phyloP scores from a whole-genome alignment of 2,888 invertebrate genomes.

The Cataglyphis altisquamis region DNA sequence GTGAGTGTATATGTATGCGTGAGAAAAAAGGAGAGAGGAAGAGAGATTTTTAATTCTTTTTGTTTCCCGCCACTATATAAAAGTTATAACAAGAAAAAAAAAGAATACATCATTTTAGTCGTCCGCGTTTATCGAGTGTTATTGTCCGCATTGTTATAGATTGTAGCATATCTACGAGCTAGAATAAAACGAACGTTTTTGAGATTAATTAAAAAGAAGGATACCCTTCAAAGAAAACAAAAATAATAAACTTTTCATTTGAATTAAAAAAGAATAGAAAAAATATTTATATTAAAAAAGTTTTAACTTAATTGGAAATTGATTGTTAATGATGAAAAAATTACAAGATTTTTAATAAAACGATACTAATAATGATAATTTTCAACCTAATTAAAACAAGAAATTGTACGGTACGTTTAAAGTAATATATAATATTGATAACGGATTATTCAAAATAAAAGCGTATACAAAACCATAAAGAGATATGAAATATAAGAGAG shows the following conservation, averaged over 20 bases:
- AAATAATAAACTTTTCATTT: neutral
- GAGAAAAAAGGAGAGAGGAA: neutral
- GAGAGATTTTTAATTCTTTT: neutral
- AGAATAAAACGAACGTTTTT: slow-evolving; percentile 8
- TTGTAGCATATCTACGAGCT: slow-evolving; percentile 7
- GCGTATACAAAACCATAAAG: neutral
- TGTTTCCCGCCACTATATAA: neutral
- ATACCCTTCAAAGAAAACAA: neutral
- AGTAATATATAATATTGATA: neutral
- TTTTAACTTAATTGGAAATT: neutral
- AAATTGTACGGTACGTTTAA: neutral
- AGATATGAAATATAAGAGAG: neutral
- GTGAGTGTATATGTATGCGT: neutral
- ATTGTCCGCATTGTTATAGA: slow-evolving; percentile 12
- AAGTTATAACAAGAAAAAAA: slow-evolving; percentile 11
- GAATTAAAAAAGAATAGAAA: neutral
- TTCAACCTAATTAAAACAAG: neutral
- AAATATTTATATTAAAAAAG: neutral
- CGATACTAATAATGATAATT: neutral
- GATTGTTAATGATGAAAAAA: neutral
- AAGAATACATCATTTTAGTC: neutral
- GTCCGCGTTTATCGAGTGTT: neutral
- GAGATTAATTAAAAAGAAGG: slow-evolving; percentile 10
- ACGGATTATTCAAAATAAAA: neutral
- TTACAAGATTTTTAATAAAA: slow-evolving; percentile 6